A percentile compares a stretch with the other conserved stretches of the same genome.
phyloP scores from a whole-genome alignment of 2,113 vertebrate genomes.

The Oryzias melastigma region DNA sequence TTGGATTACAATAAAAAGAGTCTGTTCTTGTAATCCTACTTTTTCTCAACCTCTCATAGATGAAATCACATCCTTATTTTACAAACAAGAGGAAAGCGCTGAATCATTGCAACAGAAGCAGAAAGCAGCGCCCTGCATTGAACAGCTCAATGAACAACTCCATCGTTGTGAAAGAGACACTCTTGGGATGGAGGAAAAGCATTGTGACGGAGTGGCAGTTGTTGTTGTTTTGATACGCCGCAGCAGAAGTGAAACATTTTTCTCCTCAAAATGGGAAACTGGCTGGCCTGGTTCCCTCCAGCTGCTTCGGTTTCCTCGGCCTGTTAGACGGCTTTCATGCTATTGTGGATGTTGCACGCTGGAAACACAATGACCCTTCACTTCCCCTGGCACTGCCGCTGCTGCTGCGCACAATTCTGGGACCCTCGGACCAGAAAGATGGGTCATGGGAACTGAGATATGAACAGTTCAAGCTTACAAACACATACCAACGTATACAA shows the following conservation, averaged over 20 bases:
- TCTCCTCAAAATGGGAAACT: conserved; percentile 36
- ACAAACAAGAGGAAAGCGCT: conserved; percentile 28
- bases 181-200: conserved; percentile 27
- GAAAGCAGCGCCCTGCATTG: conserved; percentile 19
- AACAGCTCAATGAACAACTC: conserved; percentile 32
- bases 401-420: conserved; percentile 23
- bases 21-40: conserved; percentile 14
- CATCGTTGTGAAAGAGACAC: conserved; percentile 24
- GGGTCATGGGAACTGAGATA: conserved; percentile 24
- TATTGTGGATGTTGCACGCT: conserved; percentile 57
- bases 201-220: conserved; percentile 32
- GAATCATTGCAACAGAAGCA: conserved; percentile 26
- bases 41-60: conserved; percentile 30
- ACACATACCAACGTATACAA: conserved; percentile 5
- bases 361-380: conserved; percentile 58
- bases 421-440: conserved; percentile 33
- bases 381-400: conserved; percentile 54
- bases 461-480: conserved; percentile 19
- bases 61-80: conserved; percentile 37
- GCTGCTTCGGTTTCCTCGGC: conserved; percentile 58
- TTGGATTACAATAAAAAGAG: too few relatives aligned
- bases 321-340: conserved; percentile 56
- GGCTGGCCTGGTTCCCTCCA: conserved; percentile 33
- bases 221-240: conserved; percentile 52
- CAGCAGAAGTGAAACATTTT: conserved; percentile 40